Base-by-base conservation (phyloP, 2,113 vertebrate genomes). In the Sphaerodactylus townsendi region DNA sequence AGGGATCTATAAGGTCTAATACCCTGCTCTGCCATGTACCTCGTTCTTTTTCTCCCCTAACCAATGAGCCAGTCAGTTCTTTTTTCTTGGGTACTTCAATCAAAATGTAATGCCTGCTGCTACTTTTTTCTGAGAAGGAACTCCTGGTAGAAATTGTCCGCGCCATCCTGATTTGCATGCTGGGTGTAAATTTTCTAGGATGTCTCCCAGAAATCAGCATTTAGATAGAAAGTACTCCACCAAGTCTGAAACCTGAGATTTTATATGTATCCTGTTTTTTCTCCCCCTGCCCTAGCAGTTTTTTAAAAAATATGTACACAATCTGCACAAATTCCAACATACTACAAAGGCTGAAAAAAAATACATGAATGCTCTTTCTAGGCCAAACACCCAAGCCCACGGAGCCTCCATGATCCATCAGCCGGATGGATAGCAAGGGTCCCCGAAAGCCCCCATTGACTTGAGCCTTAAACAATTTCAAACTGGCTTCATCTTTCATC, bases 141-240 rank as follows among this genome's bases (percentile, higher is more conserved):
- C 44, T 71, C 35, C 83, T 77, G 30, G 73, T 84, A 82, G 71
- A 86, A 87, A 84, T 79, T 81, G 65, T 90, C 74, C 76, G 76
- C 84, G 71, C 33, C 86, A 62, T 64, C 84, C 35, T 15, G 65
- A 86, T 93, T 90, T 92, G 82, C 87, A 83, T 87, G 86, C 56
- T 33, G 30, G 81, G 88, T 89, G 50, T 83, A 92, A 82, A 92
- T 93, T 92, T 93, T 92, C 88, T 87, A 35, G 76, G 84, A 78
- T 78, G 35, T 90, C 93, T 95, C 92, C 83, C 68, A 90, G 85
- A 93, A 95, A 95, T 93, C 94, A 95, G 85, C 94, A 95, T 96
- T 94, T 95, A 95, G 83, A 94, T 93, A 84, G 91, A 95, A 81
- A 89, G 65, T 76, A 87, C 85, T 93, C 93, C 89, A 85, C 44